Evolutionary conservation across 2,888 invertebrate genomes (phyloP).

Genomic region (Zygaena filipendulae): DNA sequence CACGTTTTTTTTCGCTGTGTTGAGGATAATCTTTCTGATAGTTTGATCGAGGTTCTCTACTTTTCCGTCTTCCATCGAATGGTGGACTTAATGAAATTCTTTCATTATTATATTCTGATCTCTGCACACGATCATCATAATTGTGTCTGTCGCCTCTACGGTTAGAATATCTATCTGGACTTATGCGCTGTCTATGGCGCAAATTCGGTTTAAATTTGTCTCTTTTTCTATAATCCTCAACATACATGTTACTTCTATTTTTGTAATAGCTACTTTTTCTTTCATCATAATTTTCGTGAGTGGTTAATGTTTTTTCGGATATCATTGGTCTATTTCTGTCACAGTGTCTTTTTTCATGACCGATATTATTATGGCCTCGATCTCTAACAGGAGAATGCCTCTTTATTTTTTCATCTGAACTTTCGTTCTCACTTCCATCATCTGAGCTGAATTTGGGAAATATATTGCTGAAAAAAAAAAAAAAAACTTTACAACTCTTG

Average conservation of each 20-base stretch:
- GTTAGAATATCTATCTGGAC: constrained; percentile 27
- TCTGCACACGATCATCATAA: constrained; percentile 21
- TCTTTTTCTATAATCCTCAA: constrained; percentile 20
- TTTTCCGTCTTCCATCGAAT: constrained; percentile 25
- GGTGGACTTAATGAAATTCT: constrained; percentile 31
- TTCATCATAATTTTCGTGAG: constrained; percentile 15
- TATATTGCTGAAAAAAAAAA: constrained; percentile 11
- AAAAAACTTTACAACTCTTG: no score
- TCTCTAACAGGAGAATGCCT: no score
- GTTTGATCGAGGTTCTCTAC: no score
- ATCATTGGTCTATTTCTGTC: no score
- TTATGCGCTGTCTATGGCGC: constrained; percentile 24
- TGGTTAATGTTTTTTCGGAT: no score
- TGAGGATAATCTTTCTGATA: constrained; percentile 19
- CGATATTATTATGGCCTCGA: constrained; percentile 17
- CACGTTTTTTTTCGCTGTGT: constrained; percentile 22
- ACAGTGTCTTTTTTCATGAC: constrained; percentile 8
- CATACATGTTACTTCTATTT: neutral
- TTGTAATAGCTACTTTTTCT: constrained; percentile 18
- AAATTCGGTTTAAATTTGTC: constrained; percentile 26
- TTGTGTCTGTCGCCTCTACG: constrained; percentile 16
- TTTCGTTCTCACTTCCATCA: constrained; percentile 28
- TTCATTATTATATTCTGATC: constrained; percentile 22
- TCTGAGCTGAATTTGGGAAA: constrained; percentile 30
- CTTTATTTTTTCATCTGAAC: no score